phyloP scores from a whole-genome alignment of 2,797 vertebrate species.

The Pantherophis vulpinus region DNA sequence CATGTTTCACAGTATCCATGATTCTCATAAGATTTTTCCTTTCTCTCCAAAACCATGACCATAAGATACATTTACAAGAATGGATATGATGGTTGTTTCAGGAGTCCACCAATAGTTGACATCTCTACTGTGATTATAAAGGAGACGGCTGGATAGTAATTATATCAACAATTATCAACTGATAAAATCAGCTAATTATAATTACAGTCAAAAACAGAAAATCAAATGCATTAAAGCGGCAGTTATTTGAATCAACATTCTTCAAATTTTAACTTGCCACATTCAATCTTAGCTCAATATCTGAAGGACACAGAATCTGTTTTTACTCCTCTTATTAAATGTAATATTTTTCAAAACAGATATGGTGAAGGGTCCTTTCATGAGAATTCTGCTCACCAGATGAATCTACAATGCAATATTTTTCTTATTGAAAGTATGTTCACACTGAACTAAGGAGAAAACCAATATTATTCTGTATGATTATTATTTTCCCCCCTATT shows the following conservation, averaged over 20 bases:
- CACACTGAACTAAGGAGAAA: conserved; percentile 34
- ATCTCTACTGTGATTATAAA: background rate
- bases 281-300: background rate
- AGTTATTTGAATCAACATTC: background rate
- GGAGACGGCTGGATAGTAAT: background rate
- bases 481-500: background rate
- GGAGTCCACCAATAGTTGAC: background rate
- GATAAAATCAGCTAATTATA: background rate
- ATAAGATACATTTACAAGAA: background rate
- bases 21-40: conserved; percentile 28
- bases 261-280: background rate
- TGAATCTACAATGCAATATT: conserved; percentile 18
- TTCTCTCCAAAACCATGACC: conserved; percentile 40
- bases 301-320: background rate
- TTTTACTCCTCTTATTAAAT: background rate
- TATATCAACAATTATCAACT: background rate
- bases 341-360: background rate
- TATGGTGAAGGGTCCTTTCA: background rate
- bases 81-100: background rate
- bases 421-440: conserved; percentile 2
- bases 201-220: background rate
- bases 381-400: background rate
- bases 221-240: background rate
- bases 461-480: conserved; percentile 36
- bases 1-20: conserved; percentile 30